These are phyloP conservation scores for Chaetogeoica ovagalla DNA, from an alignment of 2,888 invertebrate genomes.

Conservation along the genomic window DNA sequence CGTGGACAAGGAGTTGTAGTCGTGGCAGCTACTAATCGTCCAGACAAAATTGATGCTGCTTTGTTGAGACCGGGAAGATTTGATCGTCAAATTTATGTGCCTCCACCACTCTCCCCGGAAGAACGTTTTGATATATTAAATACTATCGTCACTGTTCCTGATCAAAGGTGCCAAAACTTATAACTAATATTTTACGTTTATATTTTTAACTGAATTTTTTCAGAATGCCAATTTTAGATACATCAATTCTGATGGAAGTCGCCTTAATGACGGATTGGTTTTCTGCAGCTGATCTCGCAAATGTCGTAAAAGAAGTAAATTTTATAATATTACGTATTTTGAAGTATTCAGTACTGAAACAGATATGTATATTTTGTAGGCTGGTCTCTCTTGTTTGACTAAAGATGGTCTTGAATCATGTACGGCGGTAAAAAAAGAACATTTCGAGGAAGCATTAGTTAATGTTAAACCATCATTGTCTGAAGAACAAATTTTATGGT, in stretches of 20 bases:
- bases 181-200: not conserved
- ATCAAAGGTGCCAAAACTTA: constrained; percentile 2
- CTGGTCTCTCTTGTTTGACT: constrained; percentile 66
- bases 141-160: constrained; percentile 59
- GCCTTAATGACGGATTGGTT: constrained; percentile 62
- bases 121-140: constrained; percentile 63
- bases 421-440: constrained; percentile 58
- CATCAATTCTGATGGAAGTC: constrained; percentile 61
- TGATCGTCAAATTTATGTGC: constrained; percentile 67
- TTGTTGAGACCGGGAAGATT: constrained; percentile 68
- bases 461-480: constrained; percentile 61
- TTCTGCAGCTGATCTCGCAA: constrained; percentile 69
- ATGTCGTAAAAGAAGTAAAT: constrained; percentile 65
- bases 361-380: constrained; percentile 58
- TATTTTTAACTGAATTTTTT: constrained; percentile 25
- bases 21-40: constrained; percentile 70
- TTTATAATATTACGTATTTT: not conserved
- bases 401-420: constrained; percentile 59
- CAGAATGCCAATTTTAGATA: constrained; percentile 61
- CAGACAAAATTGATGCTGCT: constrained; percentile 68
- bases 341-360: constrained; percentile 2
- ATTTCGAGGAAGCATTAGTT: constrained; percentile 60
- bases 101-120: constrained; percentile 63
- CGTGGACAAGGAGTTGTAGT: constrained; percentile 62
- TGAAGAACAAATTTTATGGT: constrained; percentile 58